Conservation (phyloP, 2,888 invertebrate genomes). For the Endotricha flammealis region DNA sequence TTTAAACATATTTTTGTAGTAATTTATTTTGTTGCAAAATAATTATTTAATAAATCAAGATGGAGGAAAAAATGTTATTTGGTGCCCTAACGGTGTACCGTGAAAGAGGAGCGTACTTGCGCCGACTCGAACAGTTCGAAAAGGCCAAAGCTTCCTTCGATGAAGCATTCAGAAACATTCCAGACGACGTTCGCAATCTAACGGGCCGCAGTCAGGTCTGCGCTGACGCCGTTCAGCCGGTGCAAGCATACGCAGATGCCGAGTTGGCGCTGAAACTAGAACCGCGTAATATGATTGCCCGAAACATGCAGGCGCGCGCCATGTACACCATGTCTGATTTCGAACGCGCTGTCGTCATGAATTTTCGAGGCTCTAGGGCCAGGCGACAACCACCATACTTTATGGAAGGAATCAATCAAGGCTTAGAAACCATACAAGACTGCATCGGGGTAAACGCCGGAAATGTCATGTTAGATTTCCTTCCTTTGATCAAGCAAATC, state of each 20-base stretch:
- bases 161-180: constrained; percentile 49
- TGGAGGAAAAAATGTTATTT: constrained; percentile 62
- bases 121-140: constrained; percentile 65
- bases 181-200: constrained; percentile 58
- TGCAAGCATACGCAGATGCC: constrained; percentile 62
- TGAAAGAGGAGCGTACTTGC: constrained; percentile 59
- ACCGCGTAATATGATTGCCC: constrained; percentile 61
- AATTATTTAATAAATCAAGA: constrained; percentile 22
- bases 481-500: constrained; percentile 58
- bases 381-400: constrained; percentile 66
- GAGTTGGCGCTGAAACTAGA: constrained; percentile 61
- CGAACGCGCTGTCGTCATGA: constrained; percentile 66
- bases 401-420: constrained; percentile 66
- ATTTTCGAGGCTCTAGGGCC: constrained; percentile 49
- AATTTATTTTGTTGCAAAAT: constrained; percentile 12
- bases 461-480: constrained; percentile 59
- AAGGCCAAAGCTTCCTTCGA: constrained; percentile 64
- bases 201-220: constrained; percentile 65
- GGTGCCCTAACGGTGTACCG: constrained; percentile 65
- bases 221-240: constrained; percentile 60
- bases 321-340: constrained; percentile 71
- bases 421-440: constrained; percentile 66
- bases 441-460: constrained; percentile 67
- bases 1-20: constrained; percentile 21
- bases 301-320: constrained; percentile 66